Conservation (phyloP, 2,888 invertebrate species). For the Trichopria drosophilae region DNA sequence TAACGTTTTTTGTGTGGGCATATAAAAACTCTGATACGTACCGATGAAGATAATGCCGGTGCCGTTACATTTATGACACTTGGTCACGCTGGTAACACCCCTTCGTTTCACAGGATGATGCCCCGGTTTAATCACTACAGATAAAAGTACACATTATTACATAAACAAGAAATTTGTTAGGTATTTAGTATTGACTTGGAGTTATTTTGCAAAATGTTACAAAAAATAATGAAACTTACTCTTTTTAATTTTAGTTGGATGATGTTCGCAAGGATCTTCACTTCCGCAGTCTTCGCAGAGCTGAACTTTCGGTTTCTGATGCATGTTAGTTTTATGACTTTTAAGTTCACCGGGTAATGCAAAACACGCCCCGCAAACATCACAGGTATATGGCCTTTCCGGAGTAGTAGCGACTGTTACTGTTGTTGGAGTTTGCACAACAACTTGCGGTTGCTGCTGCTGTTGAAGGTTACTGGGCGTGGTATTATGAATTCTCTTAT, state of each 20-base stretch:
- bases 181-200: not conserved
- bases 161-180: slow-evolving; percentile 2
- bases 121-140: slow-evolving; percentile 56
- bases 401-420: slow-evolving; percentile 55
- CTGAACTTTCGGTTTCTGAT: slow-evolving; percentile 56
- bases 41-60: slow-evolving; percentile 83
- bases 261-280: slow-evolving; percentile 57
- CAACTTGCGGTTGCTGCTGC: slow-evolving; percentile 57
- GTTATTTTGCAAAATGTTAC: not conserved
- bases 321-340: slow-evolving; percentile 60
- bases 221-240: slow-evolving; percentile 42
- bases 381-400: slow-evolving; percentile 59
- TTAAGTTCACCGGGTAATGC: slow-evolving; percentile 59
- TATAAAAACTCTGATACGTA: slow-evolving; percentile 47
- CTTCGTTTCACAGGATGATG: slow-evolving; percentile 81
- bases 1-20: too few relatives aligned
- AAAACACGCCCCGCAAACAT: slow-evolving; percentile 59
- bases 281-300: slow-evolving; percentile 57
- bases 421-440: slow-evolving; percentile 57
- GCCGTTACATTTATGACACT: slow-evolving; percentile 87
- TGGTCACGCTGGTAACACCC: slow-evolving; percentile 80
- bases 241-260: slow-evolving; percentile 57
- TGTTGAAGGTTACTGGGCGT: slow-evolving; percentile 54
- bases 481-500: slow-evolving; percentile 78
- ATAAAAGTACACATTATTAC: slow-evolving; percentile 27